Base-by-base conservation (phyloP, 2,113 vertebrate genomes). In the Lontra canadensis region DNA sequence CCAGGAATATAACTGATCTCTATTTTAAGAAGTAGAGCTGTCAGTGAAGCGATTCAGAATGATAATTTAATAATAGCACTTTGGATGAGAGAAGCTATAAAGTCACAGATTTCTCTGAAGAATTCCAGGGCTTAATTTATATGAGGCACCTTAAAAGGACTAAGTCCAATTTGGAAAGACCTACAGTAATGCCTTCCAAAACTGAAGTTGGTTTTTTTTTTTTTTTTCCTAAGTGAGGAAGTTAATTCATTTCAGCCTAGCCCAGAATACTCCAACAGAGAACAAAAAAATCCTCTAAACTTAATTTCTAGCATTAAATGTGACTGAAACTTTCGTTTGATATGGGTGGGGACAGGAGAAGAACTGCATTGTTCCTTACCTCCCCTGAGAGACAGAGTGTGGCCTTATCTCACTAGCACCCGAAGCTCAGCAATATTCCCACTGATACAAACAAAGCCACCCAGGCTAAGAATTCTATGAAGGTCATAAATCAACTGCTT, bases 41-140 rank as follows among this genome's bases (percentile, higher is more conserved):
- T 89, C 82, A 95, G 42, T 36, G 96, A 93, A 47, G 12, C 52
- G 18, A 93, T 97, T 95, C 96, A 98, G 93, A 55, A 88, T 96
- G 81, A 92, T 96, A 96, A 95, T 88, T n/a, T 96, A 96, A 98
- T 96, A 97, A 96, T 95, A 98, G 95, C 86, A 83, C 71, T 71
- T 90, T 85, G 65, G 76, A 55, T 78, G 81, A 95, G n/a, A 79
- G 57, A 63, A 88, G n/a, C 87, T 96, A 86, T 79, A 95, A 94
- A 98, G 94, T 89, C 71, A 97, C 80, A 34, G 95, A 95, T 94
- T 25, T 96, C 96, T 97, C 95, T 96, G 85, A 98, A 3, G 13
- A 96, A 97, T 91, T 96, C 94, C 94, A 97, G 55, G 84, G 81
- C 96, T 98, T 85, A 61, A 81, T 98, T 95, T 90, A 97, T 85